Conservation (phyloP, 1,140 invertebrate species). For the Lerema accius region DNA sequence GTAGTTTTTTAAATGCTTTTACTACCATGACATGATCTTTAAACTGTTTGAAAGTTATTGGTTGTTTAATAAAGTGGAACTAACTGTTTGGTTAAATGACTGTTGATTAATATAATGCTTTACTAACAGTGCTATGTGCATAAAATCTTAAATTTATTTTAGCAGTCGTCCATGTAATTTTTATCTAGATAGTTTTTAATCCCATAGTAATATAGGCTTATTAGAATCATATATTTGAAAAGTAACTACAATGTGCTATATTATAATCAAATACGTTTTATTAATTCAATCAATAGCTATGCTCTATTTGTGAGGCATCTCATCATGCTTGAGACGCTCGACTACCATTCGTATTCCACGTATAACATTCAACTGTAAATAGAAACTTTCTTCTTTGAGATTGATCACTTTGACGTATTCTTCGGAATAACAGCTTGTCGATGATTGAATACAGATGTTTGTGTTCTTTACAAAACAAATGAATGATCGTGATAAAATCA, state of each 20-base stretch:
- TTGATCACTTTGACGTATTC: slow-evolving; percentile 30
- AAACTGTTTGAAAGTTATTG: background rate
- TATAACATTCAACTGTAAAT: slow-evolving; percentile 19
- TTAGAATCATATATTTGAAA: too few relatives aligned
- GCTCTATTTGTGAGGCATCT: slow-evolving; percentile 22
- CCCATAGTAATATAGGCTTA: too few relatives aligned
- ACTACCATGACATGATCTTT: background rate
- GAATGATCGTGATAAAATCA: too few relatives aligned
- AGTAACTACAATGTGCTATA: too few relatives aligned
- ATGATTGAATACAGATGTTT: slow-evolving; percentile 7
- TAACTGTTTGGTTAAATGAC: background rate
- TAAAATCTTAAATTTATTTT: too few relatives aligned
- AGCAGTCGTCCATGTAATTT: too few relatives aligned
- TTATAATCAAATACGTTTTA: too few relatives aligned
- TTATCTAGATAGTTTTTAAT: too few relatives aligned
- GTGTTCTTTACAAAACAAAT: slow-evolving; percentile 7
- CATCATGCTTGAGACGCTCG: slow-evolving; percentile 21
- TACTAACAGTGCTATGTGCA: too few relatives aligned
- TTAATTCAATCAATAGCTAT: slow-evolving; percentile 7
- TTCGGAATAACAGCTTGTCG: slow-evolving; percentile 14
- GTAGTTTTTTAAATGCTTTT: slow-evolving; percentile 21
- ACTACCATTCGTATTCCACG: slow-evolving; percentile 16
- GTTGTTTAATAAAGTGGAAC: background rate
- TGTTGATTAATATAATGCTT: background rate
- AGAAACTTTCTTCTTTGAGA: slow-evolving; percentile 29